A percentile compares a stretch with the other conserved stretches of the same genome.
Evolutionary conservation across 2,797 vertebrate genomes (phyloP).

Genomic region (Borostomias antarcticus): DNA sequence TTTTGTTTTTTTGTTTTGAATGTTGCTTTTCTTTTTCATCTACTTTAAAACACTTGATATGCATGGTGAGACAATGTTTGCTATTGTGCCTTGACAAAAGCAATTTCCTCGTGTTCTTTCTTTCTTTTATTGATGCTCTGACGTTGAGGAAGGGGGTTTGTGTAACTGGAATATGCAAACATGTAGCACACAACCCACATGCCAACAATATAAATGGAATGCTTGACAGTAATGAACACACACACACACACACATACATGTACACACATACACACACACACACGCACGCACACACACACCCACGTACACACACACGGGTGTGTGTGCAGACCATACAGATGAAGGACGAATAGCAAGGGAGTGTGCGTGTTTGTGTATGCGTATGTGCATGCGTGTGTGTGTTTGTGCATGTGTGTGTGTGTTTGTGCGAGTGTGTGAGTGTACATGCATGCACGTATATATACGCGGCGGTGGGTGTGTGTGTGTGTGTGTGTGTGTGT

Average conservation of each 20-base stretch:
- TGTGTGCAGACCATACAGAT: too few species aligned
- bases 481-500: slow-evolving; percentile 29
- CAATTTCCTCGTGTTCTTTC: slow-evolving; percentile 28
- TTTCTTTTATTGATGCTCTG: slow-evolving; percentile 44
- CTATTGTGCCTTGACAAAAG: slow-evolving; percentile 56
- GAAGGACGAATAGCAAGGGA: too few species aligned
- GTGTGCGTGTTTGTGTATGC: too few species aligned
- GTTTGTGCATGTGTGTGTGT: too few species aligned
- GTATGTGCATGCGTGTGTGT: too few species aligned
- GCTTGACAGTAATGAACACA: slow-evolving; percentile 24
- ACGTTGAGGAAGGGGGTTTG: slow-evolving; percentile 30
- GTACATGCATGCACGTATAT: slow-evolving; percentile 13
- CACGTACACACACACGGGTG: slow-evolving; percentile 22
- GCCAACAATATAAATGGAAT: background rate
- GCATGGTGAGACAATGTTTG: slow-evolving; percentile 53
- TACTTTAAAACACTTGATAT: slow-evolving; percentile 68
- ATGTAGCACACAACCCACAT: slow-evolving; percentile 31
- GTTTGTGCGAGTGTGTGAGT: too few species aligned
- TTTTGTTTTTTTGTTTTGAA: slow-evolving; percentile 50
- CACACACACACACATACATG: slow-evolving; percentile 14
- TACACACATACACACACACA: slow-evolving; percentile 17
- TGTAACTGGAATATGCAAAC: background rate
- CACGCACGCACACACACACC: slow-evolving; percentile 13
- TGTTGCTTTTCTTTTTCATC: slow-evolving; percentile 62
- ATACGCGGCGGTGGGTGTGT: slow-evolving; percentile 21